These are phyloP conservation scores for Erythrolamprus reginae DNA, from an alignment of 2,113 vertebrate species.

Conservation along the genomic window DNA sequence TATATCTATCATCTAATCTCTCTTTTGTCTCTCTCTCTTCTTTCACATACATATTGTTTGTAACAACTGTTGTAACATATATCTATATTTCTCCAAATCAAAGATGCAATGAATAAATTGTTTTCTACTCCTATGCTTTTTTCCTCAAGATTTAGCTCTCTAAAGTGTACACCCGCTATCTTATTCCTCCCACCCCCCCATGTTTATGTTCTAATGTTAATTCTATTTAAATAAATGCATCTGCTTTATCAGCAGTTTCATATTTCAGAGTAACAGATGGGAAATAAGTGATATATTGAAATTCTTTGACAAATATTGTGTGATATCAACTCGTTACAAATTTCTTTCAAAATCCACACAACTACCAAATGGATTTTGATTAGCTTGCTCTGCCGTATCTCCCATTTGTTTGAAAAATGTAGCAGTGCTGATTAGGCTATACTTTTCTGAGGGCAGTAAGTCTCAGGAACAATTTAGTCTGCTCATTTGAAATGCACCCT, in stretches of 20 bases:
- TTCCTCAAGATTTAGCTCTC: slow-evolving; percentile 15
- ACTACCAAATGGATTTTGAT: slow-evolving; percentile 37
- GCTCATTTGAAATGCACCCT: slow-evolving; percentile 48
- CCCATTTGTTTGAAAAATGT: slow-evolving; percentile 45
- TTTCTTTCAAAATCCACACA: slow-evolving; percentile 38
- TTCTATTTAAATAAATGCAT: slow-evolving; percentile 15
- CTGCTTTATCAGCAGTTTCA: slow-evolving; percentile 19
- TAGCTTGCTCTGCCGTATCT: slow-evolving; percentile 38
- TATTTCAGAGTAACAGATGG: slow-evolving; percentile 12
- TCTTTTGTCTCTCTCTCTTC: not conserved
- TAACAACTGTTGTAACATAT: not conserved
- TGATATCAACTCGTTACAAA: slow-evolving; percentile 38
- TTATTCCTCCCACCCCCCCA: not conserved
- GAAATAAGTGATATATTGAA: slow-evolving; percentile 38
- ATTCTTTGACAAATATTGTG: slow-evolving; percentile 28
- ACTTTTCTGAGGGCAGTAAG: slow-evolving; percentile 27
- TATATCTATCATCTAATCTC: too few species aligned
- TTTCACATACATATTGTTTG: not conserved
- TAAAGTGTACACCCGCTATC: slow-evolving; percentile 20
- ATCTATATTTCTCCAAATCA: not conserved
- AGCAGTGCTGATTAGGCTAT: slow-evolving; percentile 36
- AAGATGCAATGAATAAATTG: not conserved
- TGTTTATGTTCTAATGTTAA: not conserved
- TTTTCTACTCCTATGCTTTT: not conserved
- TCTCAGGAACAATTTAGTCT: slow-evolving; percentile 48